Base-by-base conservation (phyloP, 2,113 vertebrate species). In the Tauraco erythrolophus region DNA sequence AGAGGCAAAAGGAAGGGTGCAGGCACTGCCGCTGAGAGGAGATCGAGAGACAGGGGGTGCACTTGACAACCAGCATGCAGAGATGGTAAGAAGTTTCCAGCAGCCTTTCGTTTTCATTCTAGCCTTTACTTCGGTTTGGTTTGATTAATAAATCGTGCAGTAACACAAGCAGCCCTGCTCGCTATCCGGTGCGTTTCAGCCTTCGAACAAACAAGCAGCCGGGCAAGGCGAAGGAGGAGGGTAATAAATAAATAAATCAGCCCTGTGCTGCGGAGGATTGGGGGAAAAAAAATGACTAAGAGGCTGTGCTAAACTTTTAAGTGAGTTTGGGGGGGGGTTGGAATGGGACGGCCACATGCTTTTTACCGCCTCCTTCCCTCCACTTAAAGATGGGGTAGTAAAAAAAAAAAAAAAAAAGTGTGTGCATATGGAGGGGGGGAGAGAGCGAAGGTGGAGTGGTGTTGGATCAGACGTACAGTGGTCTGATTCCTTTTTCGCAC, bases 11-110 rank as follows among this genome's bases (percentile, higher is more conserved):
- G 71, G 80, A 94, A 96, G 96, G 98, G 98, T 98, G 96, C 97
- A 95, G 98, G 95, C 97, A 95, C 97, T 94, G 96, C 98, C 97
- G 98, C 98, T 97, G 96, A 97, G 98, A 98, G 97, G 98, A 98
- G 97, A 97, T 96, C 98, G 92, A 97, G 98, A 98, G 98, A 96
- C 98, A 97, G 98, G 98, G 98, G 98, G 97, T 98, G 98, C 97
- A 98, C 98, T 98, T 98, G 98, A 97, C 98, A 98, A 98, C 97
- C 98, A 98, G 97, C 98, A 98, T 98, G 98, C 98, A 95, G 98
- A 97, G 97, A 98, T 98, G 98, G 98, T 98, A 98, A 98, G 98
- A 98, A 98, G 98, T 98, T 98, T 98, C 95, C 97, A 96, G 96
- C 97, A 97, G 97, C 97, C 94, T 98, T 97, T 97, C 94, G 68